Evolutionary conservation across 2,797 vertebrate genomes (phyloP).

Genomic region (Sciurus vulgaris): DNA sequence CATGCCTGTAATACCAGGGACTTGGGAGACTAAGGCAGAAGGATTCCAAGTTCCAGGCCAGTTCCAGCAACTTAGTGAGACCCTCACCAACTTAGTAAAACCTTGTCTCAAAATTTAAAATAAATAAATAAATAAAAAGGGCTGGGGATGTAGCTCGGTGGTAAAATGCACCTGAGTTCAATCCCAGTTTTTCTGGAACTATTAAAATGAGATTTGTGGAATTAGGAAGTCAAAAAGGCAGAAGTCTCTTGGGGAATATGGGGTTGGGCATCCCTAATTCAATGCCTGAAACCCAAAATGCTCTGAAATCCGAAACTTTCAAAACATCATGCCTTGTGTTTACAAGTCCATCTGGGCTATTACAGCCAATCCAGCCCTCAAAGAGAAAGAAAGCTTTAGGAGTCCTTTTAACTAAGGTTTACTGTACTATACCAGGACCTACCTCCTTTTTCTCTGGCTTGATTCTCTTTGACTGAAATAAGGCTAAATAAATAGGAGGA

Average conservation of each 20-base stretch:
- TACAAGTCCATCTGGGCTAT: background rate
- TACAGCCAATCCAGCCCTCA: background rate
- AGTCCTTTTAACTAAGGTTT: background rate
- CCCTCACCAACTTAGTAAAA: too few species aligned
- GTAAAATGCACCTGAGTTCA: too few species aligned
- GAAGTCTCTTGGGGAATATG: background rate
- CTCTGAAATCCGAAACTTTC: background rate
- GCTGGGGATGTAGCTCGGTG: too few species aligned
- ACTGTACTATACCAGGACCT: background rate
- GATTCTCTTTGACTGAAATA: background rate
- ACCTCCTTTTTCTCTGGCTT: background rate
- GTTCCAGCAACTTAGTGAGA: too few species aligned
- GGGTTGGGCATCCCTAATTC: background rate
- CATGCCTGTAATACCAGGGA: too few species aligned
- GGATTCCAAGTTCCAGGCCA: too few species aligned
- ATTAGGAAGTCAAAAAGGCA: conserved; percentile 22
- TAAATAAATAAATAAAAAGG: background rate
- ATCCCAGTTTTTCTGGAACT: background rate
- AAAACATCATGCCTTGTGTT: background rate
- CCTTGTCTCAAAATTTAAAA: too few species aligned
- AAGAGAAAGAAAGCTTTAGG: conserved; percentile 5
- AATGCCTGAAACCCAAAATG: background rate
- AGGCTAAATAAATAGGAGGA: background rate
- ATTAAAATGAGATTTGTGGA: conserved; percentile 50
- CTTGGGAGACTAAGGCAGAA: too few species aligned